Evolutionary conservation across 2,888 invertebrate genomes (phyloP).

Genomic region (Pedicia rivosa): DNA sequence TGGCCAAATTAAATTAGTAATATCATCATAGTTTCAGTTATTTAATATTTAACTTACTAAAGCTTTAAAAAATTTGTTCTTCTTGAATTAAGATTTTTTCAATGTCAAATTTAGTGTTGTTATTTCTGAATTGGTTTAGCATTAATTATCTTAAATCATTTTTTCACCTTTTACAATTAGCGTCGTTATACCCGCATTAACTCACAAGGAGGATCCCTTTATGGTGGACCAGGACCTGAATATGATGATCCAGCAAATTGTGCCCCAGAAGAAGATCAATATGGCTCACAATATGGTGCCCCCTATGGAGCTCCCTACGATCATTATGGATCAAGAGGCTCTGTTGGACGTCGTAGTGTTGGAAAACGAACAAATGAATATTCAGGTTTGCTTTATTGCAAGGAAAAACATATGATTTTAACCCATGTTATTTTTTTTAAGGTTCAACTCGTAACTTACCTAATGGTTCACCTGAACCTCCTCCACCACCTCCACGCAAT

Average conservation of each 20-base stretch:
- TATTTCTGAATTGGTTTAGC: neutral
- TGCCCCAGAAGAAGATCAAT: conserved; percentile 81
- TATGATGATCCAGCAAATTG: conserved; percentile 90
- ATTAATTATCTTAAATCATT: conserved; percentile 1
- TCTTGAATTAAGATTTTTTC: neutral
- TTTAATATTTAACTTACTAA: too few species aligned
- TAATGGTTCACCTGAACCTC: conserved; percentile 46
- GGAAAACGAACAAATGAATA: conserved; percentile 17
- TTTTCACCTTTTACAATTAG: conserved; percentile 16
- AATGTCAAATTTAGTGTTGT: neutral
- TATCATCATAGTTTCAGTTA: too few species aligned
- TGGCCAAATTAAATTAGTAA: too few species aligned
- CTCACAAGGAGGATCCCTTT: conserved; percentile 44
- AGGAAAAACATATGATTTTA: too few species aligned
- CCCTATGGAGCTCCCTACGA: conserved; percentile 75
- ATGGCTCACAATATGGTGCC: conserved; percentile 63
- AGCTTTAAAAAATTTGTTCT: too few species aligned
- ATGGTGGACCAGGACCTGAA: conserved; percentile 57
- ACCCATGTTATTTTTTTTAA: conserved; percentile 11
- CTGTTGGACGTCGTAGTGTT: conserved; percentile 52
- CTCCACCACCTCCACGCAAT: conserved; percentile 67
- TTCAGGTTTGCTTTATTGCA: too few species aligned
- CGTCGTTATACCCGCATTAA: conserved; percentile 58
- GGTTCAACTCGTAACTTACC: conserved; percentile 29
- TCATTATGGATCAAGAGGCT: conserved; percentile 76